Evolutionary conservation across 1,140 invertebrate species (phyloP).

Genomic region (Drosophila tani): DNA sequence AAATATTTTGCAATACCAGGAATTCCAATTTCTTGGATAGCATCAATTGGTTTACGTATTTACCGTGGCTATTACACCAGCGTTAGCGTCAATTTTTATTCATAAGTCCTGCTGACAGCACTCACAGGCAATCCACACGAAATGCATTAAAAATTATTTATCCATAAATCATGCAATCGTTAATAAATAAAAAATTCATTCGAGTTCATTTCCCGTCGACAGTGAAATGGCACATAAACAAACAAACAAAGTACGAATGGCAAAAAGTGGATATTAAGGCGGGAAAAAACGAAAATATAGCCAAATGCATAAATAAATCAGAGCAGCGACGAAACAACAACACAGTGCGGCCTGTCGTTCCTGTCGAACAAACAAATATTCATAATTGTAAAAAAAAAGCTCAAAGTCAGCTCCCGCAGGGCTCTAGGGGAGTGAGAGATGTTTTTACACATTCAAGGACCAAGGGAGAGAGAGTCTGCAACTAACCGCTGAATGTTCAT

Average conservation of each 20-base stretch:
- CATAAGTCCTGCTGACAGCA: conserved; percentile 48
- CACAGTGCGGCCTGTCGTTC: conserved; percentile 27
- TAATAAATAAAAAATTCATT: conserved; percentile 77
- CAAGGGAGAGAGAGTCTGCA: conserved; percentile 17
- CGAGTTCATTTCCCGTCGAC: conserved; percentile 75
- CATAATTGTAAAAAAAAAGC: conserved; percentile 66
- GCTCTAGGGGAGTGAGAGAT: background rate
- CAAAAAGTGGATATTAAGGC: conserved; percentile 41
- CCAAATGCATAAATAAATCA: conserved; percentile 73
- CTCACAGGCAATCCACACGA: conserved; percentile 27
- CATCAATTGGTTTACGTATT: conserved; percentile 44
- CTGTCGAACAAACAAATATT: conserved; percentile 66
- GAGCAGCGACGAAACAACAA: conserved; percentile 49
- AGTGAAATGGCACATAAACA: conserved; percentile 65
- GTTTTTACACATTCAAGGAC: background rate
- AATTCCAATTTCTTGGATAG: conserved; percentile 19
- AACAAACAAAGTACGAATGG: conserved; percentile 48
- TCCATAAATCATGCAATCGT: conserved; percentile 76
- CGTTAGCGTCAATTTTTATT: conserved; percentile 30
- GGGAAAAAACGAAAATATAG: conserved; percentile 37
- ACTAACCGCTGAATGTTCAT: conserved; percentile 82
- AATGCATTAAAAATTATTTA: conserved; percentile 76
- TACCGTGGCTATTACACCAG: conserved; percentile 24
- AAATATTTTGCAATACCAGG: conserved; percentile 15
- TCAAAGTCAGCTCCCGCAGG: conserved; percentile 36